Percentiles rank a stretch among this genome's conserved stretches.
Evolutionary conservation across 2,113 vertebrate species (phyloP).

Genomic region (Cnemophilus loriae): DNA sequence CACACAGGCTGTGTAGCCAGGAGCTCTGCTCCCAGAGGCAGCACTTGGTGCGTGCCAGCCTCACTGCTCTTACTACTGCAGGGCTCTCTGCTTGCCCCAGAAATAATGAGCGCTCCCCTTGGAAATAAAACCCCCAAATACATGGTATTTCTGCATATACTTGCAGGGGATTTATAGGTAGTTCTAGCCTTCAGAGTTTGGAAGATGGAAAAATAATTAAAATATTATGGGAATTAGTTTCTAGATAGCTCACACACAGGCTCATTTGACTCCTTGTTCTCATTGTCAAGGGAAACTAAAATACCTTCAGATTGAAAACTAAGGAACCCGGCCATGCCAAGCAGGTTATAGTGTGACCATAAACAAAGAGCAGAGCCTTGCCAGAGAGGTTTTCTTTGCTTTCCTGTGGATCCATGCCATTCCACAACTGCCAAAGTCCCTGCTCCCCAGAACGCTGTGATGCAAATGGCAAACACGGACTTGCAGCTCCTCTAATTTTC

Average conservation of each 20-base stretch:
- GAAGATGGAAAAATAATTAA: neutral
- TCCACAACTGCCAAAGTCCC: neutral
- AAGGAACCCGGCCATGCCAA: neutral
- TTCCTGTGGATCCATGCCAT: neutral
- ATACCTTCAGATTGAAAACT: neutral
- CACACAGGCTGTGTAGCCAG: neutral
- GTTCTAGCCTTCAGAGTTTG: neutral
- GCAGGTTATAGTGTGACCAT: neutral
- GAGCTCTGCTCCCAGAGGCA: neutral
- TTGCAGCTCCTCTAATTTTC: neutral
- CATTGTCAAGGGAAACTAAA: neutral
- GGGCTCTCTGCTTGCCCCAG: neutral
- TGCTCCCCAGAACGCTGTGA: neutral
- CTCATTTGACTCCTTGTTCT: neutral
- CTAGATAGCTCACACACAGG: neutral
- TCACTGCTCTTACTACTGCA: fast-evolving
- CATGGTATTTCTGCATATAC: neutral
- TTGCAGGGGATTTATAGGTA: neutral
- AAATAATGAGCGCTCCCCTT: neutral
- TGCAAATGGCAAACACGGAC: neutral
- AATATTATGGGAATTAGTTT: neutral
- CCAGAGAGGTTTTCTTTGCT: neutral
- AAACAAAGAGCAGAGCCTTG: neutral
- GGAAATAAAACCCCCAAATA: neutral
- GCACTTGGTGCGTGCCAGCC: fast-evolving